Evolutionary conservation across 2,797 vertebrate species (phyloP), one percentile per base, ranked within the genome.

Genomic region (Tangara arthus): DNA sequence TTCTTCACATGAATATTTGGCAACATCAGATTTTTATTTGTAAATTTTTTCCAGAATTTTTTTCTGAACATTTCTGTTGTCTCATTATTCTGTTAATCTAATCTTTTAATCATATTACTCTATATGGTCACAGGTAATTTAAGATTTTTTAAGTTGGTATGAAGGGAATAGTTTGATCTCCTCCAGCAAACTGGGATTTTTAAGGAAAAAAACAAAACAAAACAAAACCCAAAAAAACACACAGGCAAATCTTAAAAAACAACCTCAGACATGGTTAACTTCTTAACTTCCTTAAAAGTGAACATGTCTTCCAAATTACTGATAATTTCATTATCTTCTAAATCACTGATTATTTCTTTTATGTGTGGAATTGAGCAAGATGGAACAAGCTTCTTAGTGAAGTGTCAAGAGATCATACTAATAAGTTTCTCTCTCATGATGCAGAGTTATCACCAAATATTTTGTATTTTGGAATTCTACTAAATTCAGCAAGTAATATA

Each of bases 181-280:
- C 11, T 22, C 14, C 19, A 87, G 27, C 2, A 73, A 73, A 22
- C 9, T 35, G 3, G 2, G 19, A 53, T 39, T 26, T 63, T 27
- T 11, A n/a, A 41, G 39, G 34, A 17, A 35, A 28, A 27, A 28
- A 28, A 28, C 9, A 9, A 7, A 1, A 2, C 5, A 21, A 56
- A 44, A 6, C 4, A 6, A 34, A 60, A 12, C 4, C 12, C 28
- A 41, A 26, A 34, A 71, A 26, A 3, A 0, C 7, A 21, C 6
- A 41, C 0, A 37, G 24, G 6, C 4, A 60, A 78, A 27, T 6
- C 8, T 55, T 87, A 42, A 76, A 6, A 66, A 85, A 3, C 5
- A 59, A 14, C 35, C 28, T 83, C 17, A 60, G 52, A 73, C 21
- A 34, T 18, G 5, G 15, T 71, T 56, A 71, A 44, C 27, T 78